phyloP scores from a whole-genome alignment of 1,140 invertebrate species.

The Nasonia longicornis region DNA sequence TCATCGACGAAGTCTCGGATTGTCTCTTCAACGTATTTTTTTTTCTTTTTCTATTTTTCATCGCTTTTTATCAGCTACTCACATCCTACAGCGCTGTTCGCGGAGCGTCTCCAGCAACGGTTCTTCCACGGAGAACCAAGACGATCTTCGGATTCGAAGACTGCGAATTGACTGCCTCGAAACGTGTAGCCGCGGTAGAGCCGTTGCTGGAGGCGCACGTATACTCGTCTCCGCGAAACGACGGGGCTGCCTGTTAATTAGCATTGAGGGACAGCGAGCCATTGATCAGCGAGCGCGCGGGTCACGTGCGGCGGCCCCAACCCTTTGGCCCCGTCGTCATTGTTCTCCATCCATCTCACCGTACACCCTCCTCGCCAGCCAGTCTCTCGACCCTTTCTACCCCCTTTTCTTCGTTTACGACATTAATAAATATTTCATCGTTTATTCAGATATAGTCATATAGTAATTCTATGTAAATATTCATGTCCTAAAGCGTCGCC shows the following conservation, averaged over 20 bases:
- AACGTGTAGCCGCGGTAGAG: too few relatives aligned
- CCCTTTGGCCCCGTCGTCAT: neutral
- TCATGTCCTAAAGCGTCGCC: conserved; percentile 40
- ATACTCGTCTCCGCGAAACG: too few relatives aligned
- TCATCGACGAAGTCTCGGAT: conserved; percentile 68
- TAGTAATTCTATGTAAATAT: conserved; percentile 48
- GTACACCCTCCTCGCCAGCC: neutral
- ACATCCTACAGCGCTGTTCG: neutral
- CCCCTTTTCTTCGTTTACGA: conserved; percentile 11
- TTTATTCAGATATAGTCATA: conserved; percentile 41
- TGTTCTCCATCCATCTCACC: neutral
- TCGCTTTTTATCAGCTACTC: conserved; percentile 35
- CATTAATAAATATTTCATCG: conserved; percentile 45
- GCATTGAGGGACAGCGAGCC: too few relatives aligned
- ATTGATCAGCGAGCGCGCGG: neutral
- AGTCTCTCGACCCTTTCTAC: neutral
- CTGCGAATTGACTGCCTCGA: too few relatives aligned
- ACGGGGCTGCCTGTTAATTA: neutral
- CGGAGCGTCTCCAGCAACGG: neutral
- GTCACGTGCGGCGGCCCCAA: neutral
- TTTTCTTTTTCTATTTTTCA: conserved; percentile 39
- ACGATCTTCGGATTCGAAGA: too few relatives aligned
- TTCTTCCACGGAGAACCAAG: too few relatives aligned
- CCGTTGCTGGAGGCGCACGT: neutral
- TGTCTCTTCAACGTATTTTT: conserved; percentile 58